Evolutionary conservation across 37 sponge, comb jelly and placozoan species (phyloP).

Genomic region (Aplysina aerophoba): DNA sequence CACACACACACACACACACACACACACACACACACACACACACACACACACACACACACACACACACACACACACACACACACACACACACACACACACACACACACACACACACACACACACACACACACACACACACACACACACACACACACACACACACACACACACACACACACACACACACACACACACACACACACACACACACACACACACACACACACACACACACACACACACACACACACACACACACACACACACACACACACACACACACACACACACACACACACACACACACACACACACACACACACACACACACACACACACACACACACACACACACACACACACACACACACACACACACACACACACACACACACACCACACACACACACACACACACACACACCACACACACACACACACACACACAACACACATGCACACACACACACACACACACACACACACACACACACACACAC

Average conservation of each 20-base stretch:
- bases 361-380: background rate
- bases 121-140: constrained; percentile 37
- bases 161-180: constrained; percentile 11
- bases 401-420: background rate
- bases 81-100: background rate
- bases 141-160: constrained; percentile 34
- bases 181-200: background rate
- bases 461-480: too few species aligned
- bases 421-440: too few species aligned
- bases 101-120: constrained; percentile 35
- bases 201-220: constrained; percentile 13
- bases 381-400: constrained; percentile 26
- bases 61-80: background rate
- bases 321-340: constrained; percentile 37
- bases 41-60: constrained; percentile 10
- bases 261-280: constrained; percentile 12
- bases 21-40: constrained; percentile 18
- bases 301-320: constrained; percentile 33
- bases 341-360: constrained; percentile 22
- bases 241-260: too few species aligned
- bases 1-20: background rate
- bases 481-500: too few species aligned
- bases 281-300: constrained; percentile 32
- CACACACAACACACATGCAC: too few species aligned
- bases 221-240: too few species aligned